Evolutionary conservation across 2,113 vertebrate genomes (phyloP).

Genomic region (Hyaena hyaena): DNA sequence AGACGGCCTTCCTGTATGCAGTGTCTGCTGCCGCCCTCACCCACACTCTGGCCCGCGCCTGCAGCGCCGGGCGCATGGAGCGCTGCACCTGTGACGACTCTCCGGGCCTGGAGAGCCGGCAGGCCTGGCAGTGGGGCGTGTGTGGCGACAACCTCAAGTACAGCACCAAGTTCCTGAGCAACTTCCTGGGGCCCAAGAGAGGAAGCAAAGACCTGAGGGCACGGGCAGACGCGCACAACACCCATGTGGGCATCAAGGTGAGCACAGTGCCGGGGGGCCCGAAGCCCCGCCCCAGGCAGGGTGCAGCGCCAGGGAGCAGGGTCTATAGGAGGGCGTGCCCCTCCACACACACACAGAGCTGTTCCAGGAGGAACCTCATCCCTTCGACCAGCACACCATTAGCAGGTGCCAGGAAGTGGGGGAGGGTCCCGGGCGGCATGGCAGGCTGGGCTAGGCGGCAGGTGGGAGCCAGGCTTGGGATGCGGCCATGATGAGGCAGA

Average conservation of each 20-base stretch:
- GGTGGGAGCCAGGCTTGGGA: not conserved
- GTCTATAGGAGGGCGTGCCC: not conserved
- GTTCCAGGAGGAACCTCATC: not conserved
- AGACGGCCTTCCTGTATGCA: slow-evolving; percentile 96
- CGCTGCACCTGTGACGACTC: slow-evolving; percentile 98
- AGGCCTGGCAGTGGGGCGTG: slow-evolving; percentile 99
- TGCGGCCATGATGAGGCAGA: not conserved
- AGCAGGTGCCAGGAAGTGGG: not conserved
- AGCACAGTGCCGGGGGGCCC: slow-evolving; percentile 35
- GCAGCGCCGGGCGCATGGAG: slow-evolving; percentile 98
- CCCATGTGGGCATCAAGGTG: slow-evolving; percentile 96
- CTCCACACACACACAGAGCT: not conserved
- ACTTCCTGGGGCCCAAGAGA: slow-evolving; percentile 95
- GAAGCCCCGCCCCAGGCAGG: fast-evolving
- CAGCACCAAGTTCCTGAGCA: slow-evolving; percentile 97
- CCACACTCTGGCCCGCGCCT: slow-evolving; percentile 95
- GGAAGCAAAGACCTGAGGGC: slow-evolving; percentile 96
- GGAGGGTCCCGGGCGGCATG: not conserved
- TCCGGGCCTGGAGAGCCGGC: slow-evolving; percentile 95
- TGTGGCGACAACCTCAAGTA: slow-evolving; percentile 99
- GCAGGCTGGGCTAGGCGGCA: fast-evolving
- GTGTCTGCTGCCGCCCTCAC: slow-evolving; percentile 95
- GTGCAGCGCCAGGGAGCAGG: fast-evolving
- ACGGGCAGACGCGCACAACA: slow-evolving; percentile 95
- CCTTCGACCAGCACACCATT: not conserved